Evolutionary conservation across 2,888 invertebrate genomes (phyloP).

Genomic region (Drosophila hamatofila): DNA sequence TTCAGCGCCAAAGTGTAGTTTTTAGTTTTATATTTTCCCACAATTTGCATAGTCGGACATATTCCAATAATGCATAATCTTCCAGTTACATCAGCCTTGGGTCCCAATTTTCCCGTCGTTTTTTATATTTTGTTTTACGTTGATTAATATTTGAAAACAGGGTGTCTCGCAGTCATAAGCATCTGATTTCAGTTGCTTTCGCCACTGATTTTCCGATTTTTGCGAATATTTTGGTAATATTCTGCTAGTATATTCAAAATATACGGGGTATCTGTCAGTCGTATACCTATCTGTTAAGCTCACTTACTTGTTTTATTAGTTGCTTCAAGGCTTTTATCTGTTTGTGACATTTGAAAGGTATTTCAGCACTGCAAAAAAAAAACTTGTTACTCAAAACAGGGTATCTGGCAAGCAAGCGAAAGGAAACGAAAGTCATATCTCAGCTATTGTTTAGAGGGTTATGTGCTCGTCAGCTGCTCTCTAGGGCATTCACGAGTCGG

Average conservation of each 20-base stretch:
- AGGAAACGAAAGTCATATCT: background rate
- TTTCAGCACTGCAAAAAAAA: background rate
- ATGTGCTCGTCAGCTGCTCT: too few species aligned
- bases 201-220: accelerated
- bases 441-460: background rate
- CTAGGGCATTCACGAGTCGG: background rate
- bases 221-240: too few species aligned
- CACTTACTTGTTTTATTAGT: background rate
- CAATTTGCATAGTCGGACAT: too few species aligned
- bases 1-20: too few species aligned
- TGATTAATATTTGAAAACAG: background rate
- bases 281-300: too few species aligned
- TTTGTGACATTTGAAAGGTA: background rate
- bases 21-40: too few species aligned
- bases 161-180: background rate
- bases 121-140: background rate
- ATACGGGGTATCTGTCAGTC: background rate
- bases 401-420: background rate
- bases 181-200: accelerated
- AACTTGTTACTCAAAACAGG: background rate
- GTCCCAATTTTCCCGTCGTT: background rate
- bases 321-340: background rate
- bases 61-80: too few species aligned
- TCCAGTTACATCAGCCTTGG: too few species aligned
- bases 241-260: background rate